Percentiles rank a stretch among this genome's conserved stretches.
Evolutionary conservation across 1,140 invertebrate species (phyloP).

Genomic region (Ephestia elutella): DNA sequence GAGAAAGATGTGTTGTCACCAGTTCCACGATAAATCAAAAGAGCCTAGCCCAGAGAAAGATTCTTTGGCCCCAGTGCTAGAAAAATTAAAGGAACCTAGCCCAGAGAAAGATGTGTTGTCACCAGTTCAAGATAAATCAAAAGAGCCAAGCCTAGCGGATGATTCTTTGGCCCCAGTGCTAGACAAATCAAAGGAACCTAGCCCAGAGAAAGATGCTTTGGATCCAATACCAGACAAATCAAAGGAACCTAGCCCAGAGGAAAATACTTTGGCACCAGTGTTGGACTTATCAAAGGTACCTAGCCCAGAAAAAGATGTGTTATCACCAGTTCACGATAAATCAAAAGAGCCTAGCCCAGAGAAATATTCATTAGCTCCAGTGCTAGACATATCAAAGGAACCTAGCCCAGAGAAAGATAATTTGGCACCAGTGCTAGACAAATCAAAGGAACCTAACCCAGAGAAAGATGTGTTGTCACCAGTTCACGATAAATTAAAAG

Average conservation of each 20-base stretch:
- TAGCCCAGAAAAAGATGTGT: not conserved
- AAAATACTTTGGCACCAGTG: not conserved
- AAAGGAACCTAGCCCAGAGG: not conserved
- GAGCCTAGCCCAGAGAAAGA: slow-evolving; percentile 13
- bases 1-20: not conserved
- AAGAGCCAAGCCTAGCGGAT: not conserved
- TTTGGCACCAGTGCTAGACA: slow-evolving; percentile 11
- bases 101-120: slow-evolving; percentile 10
- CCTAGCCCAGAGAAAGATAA: not conserved
- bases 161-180: not conserved
- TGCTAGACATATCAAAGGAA: not conserved
- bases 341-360: not conserved
- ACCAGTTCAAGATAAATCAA: not conserved
- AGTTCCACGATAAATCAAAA: slow-evolving; percentile 7
- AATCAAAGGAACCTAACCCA: slow-evolving; percentile 12
- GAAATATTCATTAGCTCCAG: not conserved
- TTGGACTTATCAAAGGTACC: no score
- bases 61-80: not conserved
- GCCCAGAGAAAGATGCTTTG: not conserved
- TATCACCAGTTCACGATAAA: not conserved
- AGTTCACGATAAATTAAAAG: not conserved
- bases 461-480: slow-evolving; percentile 7
- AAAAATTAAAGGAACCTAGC: slow-evolving; percentile 1
- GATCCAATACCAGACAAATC: not conserved
- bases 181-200: not conserved